Evolutionary conservation across 2,888 invertebrate genomes (phyloP), one percentile per base, ranked within the genome.

Genomic region (Lymantria dispar): DNA sequence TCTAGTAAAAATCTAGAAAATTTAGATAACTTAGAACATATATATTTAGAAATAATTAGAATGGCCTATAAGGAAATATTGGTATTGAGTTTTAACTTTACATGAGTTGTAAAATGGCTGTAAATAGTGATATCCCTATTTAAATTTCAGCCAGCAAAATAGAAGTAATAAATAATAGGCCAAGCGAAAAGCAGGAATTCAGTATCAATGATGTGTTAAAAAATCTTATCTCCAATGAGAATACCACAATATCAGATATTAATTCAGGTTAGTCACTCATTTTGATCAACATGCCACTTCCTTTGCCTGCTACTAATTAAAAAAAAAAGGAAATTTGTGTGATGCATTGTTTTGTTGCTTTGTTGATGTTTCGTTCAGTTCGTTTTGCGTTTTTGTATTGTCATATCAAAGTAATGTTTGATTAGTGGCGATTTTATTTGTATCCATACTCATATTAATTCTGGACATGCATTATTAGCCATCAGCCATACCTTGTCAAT

Each of bases 131-230:
- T 7, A 13, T 15, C 33, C 33, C 33, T 33, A 22, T 66, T 55
- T 47, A 11, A 43, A 36, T 75, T 79, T 42, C 80, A 91, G 91
- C 85, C 1, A 90, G 85, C 65, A 91, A 84, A 81, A 91, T 91
- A 56, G 89, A 91, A 80, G 91, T 91, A 8, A 86, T 91, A 56
- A 90, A 78, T 56, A 80, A 73, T 44, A 77, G 90, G 56, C 92
- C 94, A 36, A 91, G 88, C 38, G 88, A 92, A 47, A 92, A 93
- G 54, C 85, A 83, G 60, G 92, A 92, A 51, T 93, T 93, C 66
- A 92, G 87, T 67, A 88, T 93, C 60, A 89, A 92, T 47, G 93
- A 91, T 62, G 93, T 93, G 47, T 70, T 94, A 54, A 93, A 94
- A 72, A 92, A 85, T 0, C 83, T 93, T 8, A 84, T 92, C 47